These are phyloP conservation scores for Centruroides sculpturatus DNA, from an alignment of 1,140 invertebrate genomes.

Conservation along the genomic window DNA sequence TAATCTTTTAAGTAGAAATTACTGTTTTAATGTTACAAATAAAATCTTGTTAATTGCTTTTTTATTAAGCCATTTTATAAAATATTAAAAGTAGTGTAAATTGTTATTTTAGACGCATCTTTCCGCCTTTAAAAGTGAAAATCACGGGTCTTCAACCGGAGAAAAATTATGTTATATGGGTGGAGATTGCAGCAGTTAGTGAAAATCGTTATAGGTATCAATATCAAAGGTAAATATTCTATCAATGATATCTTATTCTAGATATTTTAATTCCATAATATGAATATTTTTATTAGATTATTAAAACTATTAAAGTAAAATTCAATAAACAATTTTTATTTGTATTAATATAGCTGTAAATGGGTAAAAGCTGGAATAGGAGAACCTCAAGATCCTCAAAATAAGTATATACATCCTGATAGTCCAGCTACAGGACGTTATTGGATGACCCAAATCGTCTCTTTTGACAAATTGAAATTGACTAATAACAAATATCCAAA, in stretches of 20 bases:
- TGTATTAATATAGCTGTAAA: constrained; percentile 25
- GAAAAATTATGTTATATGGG: constrained; percentile 36
- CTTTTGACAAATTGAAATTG: constrained; percentile 93
- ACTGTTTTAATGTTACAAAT: too few relatives aligned
- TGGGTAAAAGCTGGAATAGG: constrained; percentile 59
- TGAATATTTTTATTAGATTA: too few relatives aligned
- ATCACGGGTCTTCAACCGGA: constrained; percentile 34
- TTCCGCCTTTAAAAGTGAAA: constrained; percentile 39
- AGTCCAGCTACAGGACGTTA: constrained; percentile 83
- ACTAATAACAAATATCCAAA: constrained; percentile 72
- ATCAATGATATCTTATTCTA: neutral
- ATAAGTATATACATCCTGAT: constrained; percentile 93
- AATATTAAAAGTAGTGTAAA: too few relatives aligned
- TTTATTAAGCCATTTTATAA: too few relatives aligned
- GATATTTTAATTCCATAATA: too few relatives aligned
- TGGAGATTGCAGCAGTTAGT: constrained; percentile 39
- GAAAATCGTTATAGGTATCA: constrained; percentile 40
- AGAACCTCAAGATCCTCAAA: constrained; percentile 78
- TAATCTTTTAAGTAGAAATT: too few relatives aligned
- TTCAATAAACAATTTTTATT: too few relatives aligned
- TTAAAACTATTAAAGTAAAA: too few relatives aligned
- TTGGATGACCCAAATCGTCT: constrained; percentile 94
- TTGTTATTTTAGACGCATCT: constrained; percentile 35
- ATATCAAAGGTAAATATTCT: constrained; percentile 33
- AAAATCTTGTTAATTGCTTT: too few relatives aligned